A percentile compares a stretch with the other conserved stretches of the same genome.
Evolutionary conservation across 2,888 invertebrate species (phyloP).

Genomic region (Xanthia icteritia): DNA sequence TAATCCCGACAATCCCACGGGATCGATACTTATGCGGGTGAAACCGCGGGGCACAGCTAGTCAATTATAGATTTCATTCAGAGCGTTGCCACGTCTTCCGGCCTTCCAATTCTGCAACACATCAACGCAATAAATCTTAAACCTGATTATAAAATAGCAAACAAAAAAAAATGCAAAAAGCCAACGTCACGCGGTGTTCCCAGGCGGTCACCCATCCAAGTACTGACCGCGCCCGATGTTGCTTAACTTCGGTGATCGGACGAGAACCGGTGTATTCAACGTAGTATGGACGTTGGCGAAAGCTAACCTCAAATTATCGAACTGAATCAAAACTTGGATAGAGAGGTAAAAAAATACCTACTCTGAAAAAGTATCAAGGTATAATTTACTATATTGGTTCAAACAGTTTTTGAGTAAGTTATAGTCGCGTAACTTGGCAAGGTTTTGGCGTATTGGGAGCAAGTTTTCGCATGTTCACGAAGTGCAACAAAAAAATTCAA

Average conservation of each 20-base stretch:
- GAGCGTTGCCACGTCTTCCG: too few species aligned
- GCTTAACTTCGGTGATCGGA: slow-evolving; percentile 89
- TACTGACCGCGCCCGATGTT: slow-evolving; percentile 88
- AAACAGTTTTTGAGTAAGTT: too few species aligned
- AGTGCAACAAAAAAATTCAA: too few species aligned
- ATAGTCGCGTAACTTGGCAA: too few species aligned
- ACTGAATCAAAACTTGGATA: not conserved
- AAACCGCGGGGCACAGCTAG: too few species aligned
- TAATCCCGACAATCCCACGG: too few species aligned
- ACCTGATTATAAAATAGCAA: not conserved
- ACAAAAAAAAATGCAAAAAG: slow-evolving; percentile 50
- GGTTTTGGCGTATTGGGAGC: too few species aligned
- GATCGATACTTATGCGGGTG: too few species aligned
- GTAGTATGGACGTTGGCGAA: slow-evolving; percentile 82
- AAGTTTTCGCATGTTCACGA: too few species aligned
- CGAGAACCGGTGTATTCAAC: slow-evolving; percentile 87
- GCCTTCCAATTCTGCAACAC: not conserved
- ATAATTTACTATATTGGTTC: too few species aligned
- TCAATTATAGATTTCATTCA: too few species aligned
- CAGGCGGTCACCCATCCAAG: slow-evolving; percentile 85
- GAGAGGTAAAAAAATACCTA: not conserved
- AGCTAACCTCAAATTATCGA: accelerated
- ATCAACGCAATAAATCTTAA: too few species aligned
- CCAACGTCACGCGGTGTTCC: slow-evolving; percentile 81
- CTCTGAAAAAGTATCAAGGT: not conserved